Base-by-base conservation (phyloP, 64 coral and sea anemone genomes). In the Stichodactyla helianthus region DNA sequence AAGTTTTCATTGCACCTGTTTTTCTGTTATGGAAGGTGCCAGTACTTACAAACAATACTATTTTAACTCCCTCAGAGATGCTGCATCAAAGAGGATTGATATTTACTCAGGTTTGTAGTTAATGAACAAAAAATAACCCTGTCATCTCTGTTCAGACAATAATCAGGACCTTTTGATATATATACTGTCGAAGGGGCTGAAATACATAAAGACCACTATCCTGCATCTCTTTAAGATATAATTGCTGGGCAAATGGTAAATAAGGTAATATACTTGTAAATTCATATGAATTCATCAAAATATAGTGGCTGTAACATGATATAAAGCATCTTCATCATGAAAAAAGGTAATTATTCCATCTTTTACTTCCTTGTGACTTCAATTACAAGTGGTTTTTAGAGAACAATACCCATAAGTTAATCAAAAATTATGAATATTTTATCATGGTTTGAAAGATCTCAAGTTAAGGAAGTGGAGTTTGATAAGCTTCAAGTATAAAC, bases 71-170 rank as follows among this genome's bases (percentile, higher is more conserved):
- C 31, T 35, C 76, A 99, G 97, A 91, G 97, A 99, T 86, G 97
- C 97, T 15, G 83, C 88, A 6, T 93, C 97, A 14, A 92, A 87
- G 11, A 90, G 88, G 82, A 99, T 99, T 59, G 93, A 99, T 84
- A 90, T 99, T 51, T 99, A 90, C 88, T 82, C 97, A 99, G 97
- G 97, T 99, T 99, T 92, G 97, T 98, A 81, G 52, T 16, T 63
- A 80, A 85, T 82, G 51, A 82, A 81, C 26, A 35, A 68, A 58
- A 58, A 15, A 58, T 11, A 68, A 20, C 6, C n/a, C 18, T 26
- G 7, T 74, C 20, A 74, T 31, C 11, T 10, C 10, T 74, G 7
- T 6, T 71, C 20, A 71, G 10, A 74, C 68, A n/a, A 74, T n/a
- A 4, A 74, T 31, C 68, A 35, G 19, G 6, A 68, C 19, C 25